Evolutionary conservation across 2,888 invertebrate genomes (phyloP).

Genomic region (Branchinecta sandiegonensis): DNA sequence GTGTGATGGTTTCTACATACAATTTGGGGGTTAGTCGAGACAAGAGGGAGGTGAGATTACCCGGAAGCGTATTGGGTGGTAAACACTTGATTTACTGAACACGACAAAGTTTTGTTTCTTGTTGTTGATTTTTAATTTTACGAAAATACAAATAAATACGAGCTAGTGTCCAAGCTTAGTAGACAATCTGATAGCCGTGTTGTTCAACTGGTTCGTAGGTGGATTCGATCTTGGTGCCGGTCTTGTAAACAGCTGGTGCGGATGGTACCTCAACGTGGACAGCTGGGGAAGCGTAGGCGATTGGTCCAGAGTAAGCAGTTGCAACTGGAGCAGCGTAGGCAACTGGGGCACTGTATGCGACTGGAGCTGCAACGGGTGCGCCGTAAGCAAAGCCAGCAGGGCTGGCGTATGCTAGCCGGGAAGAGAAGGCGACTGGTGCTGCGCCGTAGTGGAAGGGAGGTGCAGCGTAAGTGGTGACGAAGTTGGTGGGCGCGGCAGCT

Average conservation of each 20-base stretch:
- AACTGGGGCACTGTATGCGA: constrained; percentile 12
- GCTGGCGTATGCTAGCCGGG: not conserved
- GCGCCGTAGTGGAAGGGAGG: not conserved
- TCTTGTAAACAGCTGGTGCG: constrained; percentile 17
- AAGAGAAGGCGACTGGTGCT: not conserved
- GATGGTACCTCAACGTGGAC: not conserved
- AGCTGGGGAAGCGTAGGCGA: constrained; percentile 14
- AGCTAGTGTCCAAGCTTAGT: constrained; percentile 19
- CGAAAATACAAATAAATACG: constrained; percentile 15
- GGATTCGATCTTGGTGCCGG: constrained; percentile 27
- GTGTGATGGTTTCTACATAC: too few species aligned
- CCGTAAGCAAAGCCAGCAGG: constrained; percentile 17
- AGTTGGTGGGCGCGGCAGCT: not conserved
- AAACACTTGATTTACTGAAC: too few species aligned
- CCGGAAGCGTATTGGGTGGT: too few species aligned
- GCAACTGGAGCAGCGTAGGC: constrained; percentile 16
- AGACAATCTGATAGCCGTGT: constrained; percentile 30
- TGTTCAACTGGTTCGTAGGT: constrained; percentile 30
- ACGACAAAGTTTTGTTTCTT: too few species aligned
- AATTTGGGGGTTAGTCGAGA: too few species aligned
- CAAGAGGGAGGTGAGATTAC: too few species aligned
- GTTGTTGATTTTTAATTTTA: not conserved
- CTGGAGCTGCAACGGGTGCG: constrained; percentile 16
- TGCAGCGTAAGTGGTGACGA: not conserved
- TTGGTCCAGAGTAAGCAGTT: constrained; percentile 9